Percentiles rank a stretch among this genome's conserved stretches.
Evolutionary conservation across 2,888 invertebrate genomes (phyloP).

Genomic region (Apodemia hepburni): DNA sequence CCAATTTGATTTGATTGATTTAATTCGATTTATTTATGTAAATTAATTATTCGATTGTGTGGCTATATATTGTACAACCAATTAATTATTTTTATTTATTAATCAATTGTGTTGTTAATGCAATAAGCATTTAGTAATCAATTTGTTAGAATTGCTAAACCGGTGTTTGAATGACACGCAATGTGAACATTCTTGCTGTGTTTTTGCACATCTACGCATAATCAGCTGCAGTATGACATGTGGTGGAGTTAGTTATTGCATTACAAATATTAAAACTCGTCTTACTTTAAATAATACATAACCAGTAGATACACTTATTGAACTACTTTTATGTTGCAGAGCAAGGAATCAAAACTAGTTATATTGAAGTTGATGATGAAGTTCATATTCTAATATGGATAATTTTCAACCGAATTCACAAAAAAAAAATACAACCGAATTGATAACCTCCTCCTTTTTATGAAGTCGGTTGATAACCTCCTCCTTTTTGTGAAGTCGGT

Average conservation of each 20-base stretch:
- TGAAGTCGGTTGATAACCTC: too few relatives aligned
- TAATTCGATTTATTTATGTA: too few relatives aligned
- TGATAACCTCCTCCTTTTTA: too few relatives aligned
- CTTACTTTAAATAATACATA: not conserved
- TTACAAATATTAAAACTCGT: not conserved
- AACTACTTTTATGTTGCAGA: not conserved
- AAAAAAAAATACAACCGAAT: too few relatives aligned
- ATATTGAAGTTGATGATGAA: too few relatives aligned
- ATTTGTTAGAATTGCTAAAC: constrained; percentile 5
- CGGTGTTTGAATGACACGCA: constrained; percentile 5
- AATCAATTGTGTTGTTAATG: not conserved
- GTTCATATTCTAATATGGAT: too few relatives aligned
- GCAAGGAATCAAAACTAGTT: too few relatives aligned
- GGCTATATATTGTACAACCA: too few relatives aligned
- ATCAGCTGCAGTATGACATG: constrained; percentile 5
- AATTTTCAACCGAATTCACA: too few relatives aligned
- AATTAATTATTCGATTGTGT: too few relatives aligned
- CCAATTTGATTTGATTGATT: too few relatives aligned
- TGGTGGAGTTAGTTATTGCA: not conserved
- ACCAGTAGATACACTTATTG: not conserved
- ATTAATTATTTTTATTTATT: not conserved
- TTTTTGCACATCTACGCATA: constrained; percentile 7
- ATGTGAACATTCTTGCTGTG: not conserved
- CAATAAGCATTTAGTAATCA: constrained; percentile 7
- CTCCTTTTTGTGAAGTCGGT: too few relatives aligned